Evolutionary conservation across 2,888 invertebrate genomes (phyloP).

Genomic region (Diarsia mendica): DNA sequence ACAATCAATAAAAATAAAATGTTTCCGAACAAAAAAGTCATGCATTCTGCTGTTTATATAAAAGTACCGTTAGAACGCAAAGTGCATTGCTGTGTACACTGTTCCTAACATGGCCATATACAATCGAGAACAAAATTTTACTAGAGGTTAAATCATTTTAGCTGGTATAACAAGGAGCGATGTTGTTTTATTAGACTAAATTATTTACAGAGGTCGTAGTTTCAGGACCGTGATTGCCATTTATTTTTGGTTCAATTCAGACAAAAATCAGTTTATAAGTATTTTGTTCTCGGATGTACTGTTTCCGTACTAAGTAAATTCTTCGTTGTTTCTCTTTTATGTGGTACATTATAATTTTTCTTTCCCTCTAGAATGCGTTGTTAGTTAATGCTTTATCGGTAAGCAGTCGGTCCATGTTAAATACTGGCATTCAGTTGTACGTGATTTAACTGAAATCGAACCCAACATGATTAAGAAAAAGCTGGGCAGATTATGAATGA

Average conservation of each 20-base stretch:
- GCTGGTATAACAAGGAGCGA: not conserved
- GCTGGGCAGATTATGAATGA: not conserved
- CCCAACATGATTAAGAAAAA: not conserved
- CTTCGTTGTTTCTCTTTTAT: not conserved
- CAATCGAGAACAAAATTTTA: constrained; percentile 48
- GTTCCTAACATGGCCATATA: constrained; percentile 55
- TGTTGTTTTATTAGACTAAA: constrained; percentile 23
- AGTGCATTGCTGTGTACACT: constrained; percentile 64
- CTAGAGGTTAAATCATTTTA: constrained; percentile 38
- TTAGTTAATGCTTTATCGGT: not conserved
- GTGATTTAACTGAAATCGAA: not conserved
- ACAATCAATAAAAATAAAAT: constrained; percentile 19
- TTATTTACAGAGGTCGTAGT: constrained; percentile 13
- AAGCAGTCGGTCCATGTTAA: not conserved
- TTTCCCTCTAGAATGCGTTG: not conserved
- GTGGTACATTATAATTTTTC: not conserved
- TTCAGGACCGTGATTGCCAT: constrained; percentile 8
- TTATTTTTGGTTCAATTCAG: constrained; percentile 1
- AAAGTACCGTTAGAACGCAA: constrained; percentile 43
- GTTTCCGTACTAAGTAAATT: not conserved
- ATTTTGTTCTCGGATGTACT: not conserved
- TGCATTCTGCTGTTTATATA: constrained; percentile 38
- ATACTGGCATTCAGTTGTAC: not conserved
- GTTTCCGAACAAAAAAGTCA: constrained; percentile 23
- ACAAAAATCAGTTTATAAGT: not conserved